Base-by-base conservation (phyloP, 2,888 invertebrate species). In the Sthenelais limicola region DNA sequence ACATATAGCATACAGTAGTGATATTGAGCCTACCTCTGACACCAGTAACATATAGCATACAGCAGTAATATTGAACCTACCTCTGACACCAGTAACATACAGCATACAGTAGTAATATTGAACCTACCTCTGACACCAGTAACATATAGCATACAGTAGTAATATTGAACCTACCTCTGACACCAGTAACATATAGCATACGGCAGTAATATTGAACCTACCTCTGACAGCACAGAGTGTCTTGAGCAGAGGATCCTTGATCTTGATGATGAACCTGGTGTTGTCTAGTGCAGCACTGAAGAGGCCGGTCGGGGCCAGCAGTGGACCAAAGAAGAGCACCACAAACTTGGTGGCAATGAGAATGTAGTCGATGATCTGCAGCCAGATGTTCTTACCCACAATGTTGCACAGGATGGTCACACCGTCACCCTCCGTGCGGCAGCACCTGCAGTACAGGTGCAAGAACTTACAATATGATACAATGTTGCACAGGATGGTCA, bases 261-360 rank as follows among this genome's bases (percentile, higher is more conserved):
- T 71, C 43, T 79, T 78, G 9, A 86, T 83, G 3, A 84, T 81
- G 73, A 85, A 87, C 54, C 76, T 76, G 32, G 76, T 43, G 32
- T 82, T 81, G 52, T 83, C 82, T 58, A 85, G 82, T 0, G 81
- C 77, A 1, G 82, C 82, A 24, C 81, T 83, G 77, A 85, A 86
- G 77, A 84, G 79, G 24, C 79, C 77, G 21, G 76, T 71, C 0
- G 85, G 84, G 9, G 83, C 73, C 21, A 85, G 73, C 24, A 84
- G 73, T 0, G 87, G 87, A 28, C 82, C 81, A 73, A 84, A 84
- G 68, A 85, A 80, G 70, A 86, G 82, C 49, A 85, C 76, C 58
- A 81, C 32, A n/a, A 84, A 77, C 75, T 84, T 83, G 15, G 85
- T 80, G 3, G 80, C 66, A 1, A 80, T 77, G 9, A 87, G 81